These are phyloP conservation scores for Circaetus cinerascens DNA, from an alignment of 2,113 vertebrate species.

Conservation along the genomic window DNA sequence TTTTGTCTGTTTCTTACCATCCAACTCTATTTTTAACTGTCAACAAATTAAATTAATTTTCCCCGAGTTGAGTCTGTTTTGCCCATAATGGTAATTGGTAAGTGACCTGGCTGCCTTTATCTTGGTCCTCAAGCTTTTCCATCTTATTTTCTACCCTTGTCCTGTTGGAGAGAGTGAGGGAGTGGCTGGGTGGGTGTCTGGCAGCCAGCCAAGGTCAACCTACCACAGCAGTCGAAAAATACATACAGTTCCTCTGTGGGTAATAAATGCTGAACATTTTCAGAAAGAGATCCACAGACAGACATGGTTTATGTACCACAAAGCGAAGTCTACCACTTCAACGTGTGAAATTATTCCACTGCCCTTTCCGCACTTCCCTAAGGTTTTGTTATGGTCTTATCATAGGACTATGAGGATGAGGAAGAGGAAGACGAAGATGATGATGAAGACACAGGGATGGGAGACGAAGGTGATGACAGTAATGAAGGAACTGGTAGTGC, in stretches of 20 bases:
- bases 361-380: neutral
- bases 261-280: neutral
- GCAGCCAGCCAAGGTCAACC: neutral
- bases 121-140: neutral
- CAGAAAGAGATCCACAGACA: neutral
- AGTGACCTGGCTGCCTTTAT: neutral
- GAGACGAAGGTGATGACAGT: conserved; percentile 92
- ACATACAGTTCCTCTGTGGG: neutral
- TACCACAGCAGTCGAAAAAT: neutral
- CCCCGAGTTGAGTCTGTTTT: neutral
- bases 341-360: neutral
- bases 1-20: neutral
- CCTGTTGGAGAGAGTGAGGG: neutral
- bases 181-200: neutral
- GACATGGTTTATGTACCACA: neutral
- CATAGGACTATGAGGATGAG: conserved; percentile 85
- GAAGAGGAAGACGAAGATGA: conserved; percentile 92
- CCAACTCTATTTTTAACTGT: neutral
- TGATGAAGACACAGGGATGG: conserved; percentile 90
- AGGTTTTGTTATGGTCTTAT: neutral
- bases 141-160: neutral
- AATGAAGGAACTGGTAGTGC: conserved; percentile 89
- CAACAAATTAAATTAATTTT: neutral
- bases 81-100: neutral
- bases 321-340: neutral